phyloP scores from a whole-genome alignment of 53 echinoderm and acorn worm species.

The Holothuria scabra region DNA sequence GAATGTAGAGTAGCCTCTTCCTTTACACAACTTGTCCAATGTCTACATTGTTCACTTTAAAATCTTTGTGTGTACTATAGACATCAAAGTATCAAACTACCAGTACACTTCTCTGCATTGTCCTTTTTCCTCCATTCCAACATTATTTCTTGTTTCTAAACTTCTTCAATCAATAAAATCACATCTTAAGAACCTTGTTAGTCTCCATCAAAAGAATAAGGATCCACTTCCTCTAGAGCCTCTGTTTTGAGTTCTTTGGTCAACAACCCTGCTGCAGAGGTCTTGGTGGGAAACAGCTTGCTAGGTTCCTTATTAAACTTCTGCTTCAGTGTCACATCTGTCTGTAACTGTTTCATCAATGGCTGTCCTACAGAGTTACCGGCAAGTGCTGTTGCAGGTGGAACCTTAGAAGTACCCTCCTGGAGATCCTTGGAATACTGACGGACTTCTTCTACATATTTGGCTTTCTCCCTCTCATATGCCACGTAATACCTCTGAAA shows the following conservation, averaged over 20 bases:
- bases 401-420: not conserved
- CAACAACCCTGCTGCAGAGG: not conserved
- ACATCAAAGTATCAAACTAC: too few relatives aligned
- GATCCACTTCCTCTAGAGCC: conserved; percentile 59
- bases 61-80: too few relatives aligned
- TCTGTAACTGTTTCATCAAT: not conserved
- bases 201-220: conserved; percentile 80
- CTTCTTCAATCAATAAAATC: not conserved
- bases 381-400: not conserved
- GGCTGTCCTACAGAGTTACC: not conserved
- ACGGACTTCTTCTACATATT: conserved; percentile 85
- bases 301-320: conserved; percentile 15
- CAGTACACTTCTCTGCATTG: too few relatives aligned
- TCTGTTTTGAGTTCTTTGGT: conserved; percentile 38
- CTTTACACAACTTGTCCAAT: too few relatives aligned
- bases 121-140: too few relatives aligned
- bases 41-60: too few relatives aligned
- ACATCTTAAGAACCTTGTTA: not conserved
- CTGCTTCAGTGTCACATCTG: not conserved
- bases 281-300: conserved; percentile 8
- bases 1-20: too few relatives aligned
- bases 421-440: conserved; percentile 64
- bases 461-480: conserved; percentile 89
- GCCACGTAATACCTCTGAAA: conserved; percentile 84
- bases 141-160: too few relatives aligned